phyloP scores from a whole-genome alignment of 2,888 invertebrate species.

The Leptinotarsa rubiginosa region DNA sequence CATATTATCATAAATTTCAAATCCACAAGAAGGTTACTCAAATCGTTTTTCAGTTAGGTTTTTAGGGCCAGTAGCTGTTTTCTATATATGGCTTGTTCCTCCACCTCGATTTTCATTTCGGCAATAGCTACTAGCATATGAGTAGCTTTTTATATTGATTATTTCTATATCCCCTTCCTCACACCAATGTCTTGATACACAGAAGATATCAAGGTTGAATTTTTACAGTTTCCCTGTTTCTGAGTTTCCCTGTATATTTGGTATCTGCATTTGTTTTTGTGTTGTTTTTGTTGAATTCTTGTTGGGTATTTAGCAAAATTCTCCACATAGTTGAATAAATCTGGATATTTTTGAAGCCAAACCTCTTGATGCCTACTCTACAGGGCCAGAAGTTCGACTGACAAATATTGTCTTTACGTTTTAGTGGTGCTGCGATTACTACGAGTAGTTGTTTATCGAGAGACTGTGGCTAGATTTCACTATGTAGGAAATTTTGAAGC shows the following conservation, averaged over 20 bases:
- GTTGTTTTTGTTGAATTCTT: neutral
- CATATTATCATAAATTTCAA: neutral
- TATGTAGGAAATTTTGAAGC: too few relatives aligned
- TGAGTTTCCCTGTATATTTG: neutral
- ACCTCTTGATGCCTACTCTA: neutral
- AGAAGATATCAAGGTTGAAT: conserved; percentile 1
- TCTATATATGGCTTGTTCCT: neutral
- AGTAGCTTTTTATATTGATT: neutral
- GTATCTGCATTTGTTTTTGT: too few relatives aligned
- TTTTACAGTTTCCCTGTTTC: neutral
- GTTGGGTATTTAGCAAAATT: neutral
- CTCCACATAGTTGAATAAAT: neutral
- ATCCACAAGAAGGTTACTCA: neutral
- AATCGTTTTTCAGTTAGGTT: neutral
- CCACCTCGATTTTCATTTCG: neutral
- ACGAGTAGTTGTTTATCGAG: too few relatives aligned
- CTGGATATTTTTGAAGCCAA: neutral
- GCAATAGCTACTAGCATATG: neutral
- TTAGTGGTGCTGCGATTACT: too few relatives aligned
- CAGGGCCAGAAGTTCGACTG: neutral
- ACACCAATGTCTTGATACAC: conserved; percentile 9
- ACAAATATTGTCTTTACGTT: too few relatives aligned
- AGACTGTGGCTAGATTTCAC: too few relatives aligned
- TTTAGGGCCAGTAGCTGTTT: neutral
- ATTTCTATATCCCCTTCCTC: neutral